These are phyloP conservation scores for Coreius guichenoti DNA, from an alignment of 2,797 vertebrate species.

Conservation along the genomic window DNA sequence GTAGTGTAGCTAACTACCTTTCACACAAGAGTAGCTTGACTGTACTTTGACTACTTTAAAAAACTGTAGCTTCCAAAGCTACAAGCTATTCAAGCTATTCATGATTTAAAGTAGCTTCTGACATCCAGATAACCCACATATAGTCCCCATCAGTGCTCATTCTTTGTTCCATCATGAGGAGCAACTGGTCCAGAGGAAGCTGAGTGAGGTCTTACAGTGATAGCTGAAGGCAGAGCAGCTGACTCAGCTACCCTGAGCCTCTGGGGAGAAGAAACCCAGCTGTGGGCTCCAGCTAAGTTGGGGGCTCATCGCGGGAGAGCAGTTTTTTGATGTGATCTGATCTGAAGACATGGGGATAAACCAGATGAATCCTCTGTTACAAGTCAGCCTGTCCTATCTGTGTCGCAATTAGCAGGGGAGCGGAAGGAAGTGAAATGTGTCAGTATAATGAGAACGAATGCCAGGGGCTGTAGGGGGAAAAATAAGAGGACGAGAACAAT, in stretches of 20 bases:
- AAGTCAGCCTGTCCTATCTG: constrained; percentile 7
- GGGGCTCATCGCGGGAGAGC: constrained; percentile 18
- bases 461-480: background rate
- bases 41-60: background rate
- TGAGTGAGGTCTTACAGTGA: constrained; percentile 17
- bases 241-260: background rate
- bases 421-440: constrained; percentile 19
- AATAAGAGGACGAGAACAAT: background rate
- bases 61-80: background rate
- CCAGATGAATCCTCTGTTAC: constrained; percentile 18
- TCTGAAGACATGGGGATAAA: constrained; percentile 32
- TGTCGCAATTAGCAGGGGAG: constrained; percentile 35
- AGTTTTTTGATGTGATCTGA: constrained; percentile 33
- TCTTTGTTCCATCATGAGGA: constrained; percentile 25
- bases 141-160: background rate
- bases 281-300: background rate
- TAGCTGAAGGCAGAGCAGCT: constrained; percentile 24
- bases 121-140: background rate
- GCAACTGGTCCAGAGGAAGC: background rate
- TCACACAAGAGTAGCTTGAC: background rate
- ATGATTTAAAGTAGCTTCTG: background rate
- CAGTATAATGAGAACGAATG: constrained; percentile 39
- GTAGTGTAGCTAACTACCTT: background rate
- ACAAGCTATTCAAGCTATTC: background rate
- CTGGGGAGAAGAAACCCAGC: constrained; percentile 11